phyloP scores from a whole-genome alignment of 2,888 invertebrate species.

The Sturmia bella region DNA sequence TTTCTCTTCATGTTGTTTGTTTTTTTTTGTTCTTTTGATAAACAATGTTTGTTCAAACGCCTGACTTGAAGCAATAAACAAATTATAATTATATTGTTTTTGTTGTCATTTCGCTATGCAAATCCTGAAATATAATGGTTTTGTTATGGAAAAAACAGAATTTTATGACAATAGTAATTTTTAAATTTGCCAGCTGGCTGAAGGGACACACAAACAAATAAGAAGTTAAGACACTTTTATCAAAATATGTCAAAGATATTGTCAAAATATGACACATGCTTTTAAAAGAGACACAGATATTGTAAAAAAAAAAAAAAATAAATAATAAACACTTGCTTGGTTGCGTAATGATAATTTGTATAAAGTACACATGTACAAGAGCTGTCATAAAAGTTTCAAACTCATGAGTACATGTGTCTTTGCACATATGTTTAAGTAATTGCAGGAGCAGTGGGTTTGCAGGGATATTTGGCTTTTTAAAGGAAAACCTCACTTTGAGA shows the following conservation, averaged over 20 bases:
- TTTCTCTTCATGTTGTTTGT: slow-evolving; percentile 11
- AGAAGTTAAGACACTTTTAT: slow-evolving; percentile 38
- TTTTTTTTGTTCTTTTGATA: slow-evolving; percentile 37
- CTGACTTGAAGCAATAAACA: slow-evolving; percentile 51
- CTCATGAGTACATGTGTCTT: too few relatives aligned
- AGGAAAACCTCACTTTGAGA: too few relatives aligned
- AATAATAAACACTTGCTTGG: neutral
- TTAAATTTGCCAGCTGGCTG: slow-evolving; percentile 36
- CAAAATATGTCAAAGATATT: slow-evolving; percentile 46
- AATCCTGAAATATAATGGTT: slow-evolving; percentile 11
- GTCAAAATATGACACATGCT: slow-evolving; percentile 33
- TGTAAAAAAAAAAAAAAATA: neutral
- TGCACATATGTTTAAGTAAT: too few relatives aligned
- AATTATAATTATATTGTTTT: slow-evolving; percentile 52
- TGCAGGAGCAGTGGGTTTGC: too few relatives aligned
- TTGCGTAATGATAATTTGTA: too few relatives aligned
- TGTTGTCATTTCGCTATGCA: slow-evolving; percentile 19
- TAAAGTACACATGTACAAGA: too few relatives aligned
- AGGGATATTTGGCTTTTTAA: too few relatives aligned
- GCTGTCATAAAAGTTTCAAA: too few relatives aligned
- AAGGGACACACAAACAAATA: slow-evolving; percentile 29
- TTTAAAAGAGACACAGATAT: slow-evolving; percentile 2
- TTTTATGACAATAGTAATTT: neutral
- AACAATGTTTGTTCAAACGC: slow-evolving; percentile 55
- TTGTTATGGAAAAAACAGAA: neutral